These are phyloP conservation scores for Taenaris catops DNA, from an alignment of 2,888 invertebrate genomes.

Conservation along the genomic window DNA sequence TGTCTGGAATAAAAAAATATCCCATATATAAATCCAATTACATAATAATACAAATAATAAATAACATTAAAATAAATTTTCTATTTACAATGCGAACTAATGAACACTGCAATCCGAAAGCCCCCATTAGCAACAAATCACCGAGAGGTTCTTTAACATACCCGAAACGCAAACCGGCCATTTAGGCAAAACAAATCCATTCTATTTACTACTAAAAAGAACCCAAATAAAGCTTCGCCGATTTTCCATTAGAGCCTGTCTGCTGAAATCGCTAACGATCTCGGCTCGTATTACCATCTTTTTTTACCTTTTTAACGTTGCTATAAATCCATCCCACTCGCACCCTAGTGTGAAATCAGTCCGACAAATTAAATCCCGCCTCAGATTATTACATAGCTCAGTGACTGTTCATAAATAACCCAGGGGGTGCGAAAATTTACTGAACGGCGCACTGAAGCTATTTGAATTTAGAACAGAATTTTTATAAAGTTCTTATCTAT, in stretches of 20 bases:
- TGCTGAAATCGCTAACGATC: slow-evolving; percentile 63
- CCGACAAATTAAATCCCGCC: slow-evolving; percentile 86
- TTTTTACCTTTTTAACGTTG: slow-evolving; percentile 26
- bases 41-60: no score
- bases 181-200: slow-evolving; percentile 27
- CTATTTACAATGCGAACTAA: no score
- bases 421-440: slow-evolving; percentile 46
- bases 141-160: no score
- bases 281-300: slow-evolving; percentile 29
- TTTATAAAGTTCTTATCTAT: slow-evolving; percentile 15
- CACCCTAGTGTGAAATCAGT: slow-evolving; percentile 83
- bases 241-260: slow-evolving; percentile 55
- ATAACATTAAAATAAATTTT: no score
- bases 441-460: slow-evolving; percentile 31
- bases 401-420: slow-evolving; percentile 86
- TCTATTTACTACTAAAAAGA: slow-evolving; percentile 43
- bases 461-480: slow-evolving; percentile 30
- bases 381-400: slow-evolving; percentile 86
- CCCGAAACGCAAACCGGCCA: no score
- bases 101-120: no score
- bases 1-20: no score
- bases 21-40: no score
- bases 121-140: no score
- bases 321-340: slow-evolving; percentile 33
- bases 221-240: slow-evolving; percentile 38